Conservation (phyloP, 1,140 invertebrate genomes). For the Cydia splendana region DNA sequence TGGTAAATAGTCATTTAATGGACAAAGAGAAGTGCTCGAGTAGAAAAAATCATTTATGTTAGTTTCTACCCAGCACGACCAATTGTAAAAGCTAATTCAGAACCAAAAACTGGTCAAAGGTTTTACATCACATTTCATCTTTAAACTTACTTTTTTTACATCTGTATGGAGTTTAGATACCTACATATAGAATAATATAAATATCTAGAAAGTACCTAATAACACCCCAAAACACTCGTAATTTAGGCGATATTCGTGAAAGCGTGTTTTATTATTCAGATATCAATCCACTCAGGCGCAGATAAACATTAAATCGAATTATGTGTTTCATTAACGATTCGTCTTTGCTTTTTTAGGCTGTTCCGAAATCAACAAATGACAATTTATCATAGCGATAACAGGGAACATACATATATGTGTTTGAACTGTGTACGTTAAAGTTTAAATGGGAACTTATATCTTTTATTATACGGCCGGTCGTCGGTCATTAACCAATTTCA, state of each 20-base stretch:
- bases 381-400: conserved; percentile 26
- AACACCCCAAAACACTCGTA: neutral
- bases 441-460: neutral
- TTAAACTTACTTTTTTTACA: neutral
- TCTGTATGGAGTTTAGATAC: neutral
- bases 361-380: neutral
- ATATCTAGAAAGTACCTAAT: neutral
- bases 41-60: no score
- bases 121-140: no score
- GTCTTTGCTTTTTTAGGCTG: conserved; percentile 24
- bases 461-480: neutral
- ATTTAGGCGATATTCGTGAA: conserved; percentile 4
- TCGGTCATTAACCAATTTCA: neutral
- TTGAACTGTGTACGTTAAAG: neutral
- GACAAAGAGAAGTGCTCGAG: no score
- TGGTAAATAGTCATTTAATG: no score
- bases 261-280: conserved; percentile 58
- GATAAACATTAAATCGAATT: conserved; percentile 58
- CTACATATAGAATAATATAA: no score
- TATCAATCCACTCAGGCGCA: conserved; percentile 63
- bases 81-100: no score
- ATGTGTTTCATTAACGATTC: conserved; percentile 63
- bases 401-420: neutral
- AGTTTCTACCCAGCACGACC: no score
- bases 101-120: no score